Percentiles rank a stretch among this genome's conserved stretches.
These are phyloP conservation scores for Antheraea assamensis DNA, from an alignment of 2,888 invertebrate species.

Conservation along the genomic window DNA sequence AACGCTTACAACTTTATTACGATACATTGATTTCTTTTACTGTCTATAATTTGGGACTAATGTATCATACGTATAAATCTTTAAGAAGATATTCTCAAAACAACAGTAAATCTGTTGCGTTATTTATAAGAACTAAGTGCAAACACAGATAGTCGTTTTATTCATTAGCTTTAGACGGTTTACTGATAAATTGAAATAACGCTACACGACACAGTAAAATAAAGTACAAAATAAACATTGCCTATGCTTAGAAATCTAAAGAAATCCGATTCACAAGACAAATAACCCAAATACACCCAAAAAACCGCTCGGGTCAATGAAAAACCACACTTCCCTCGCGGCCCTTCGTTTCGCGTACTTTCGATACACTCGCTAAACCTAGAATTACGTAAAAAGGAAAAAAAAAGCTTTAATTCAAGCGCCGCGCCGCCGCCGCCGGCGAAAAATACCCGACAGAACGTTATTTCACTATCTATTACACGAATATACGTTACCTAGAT, in stretches of 20 bases:
- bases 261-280: not conserved
- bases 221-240: too few species aligned
- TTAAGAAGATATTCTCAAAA: too few species aligned
- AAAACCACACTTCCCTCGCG: constrained; percentile 6
- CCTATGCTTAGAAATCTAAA: not conserved
- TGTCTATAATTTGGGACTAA: too few species aligned
- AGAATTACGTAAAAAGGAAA: constrained; percentile 17
- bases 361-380: constrained; percentile 14
- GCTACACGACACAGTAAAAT: too few species aligned
- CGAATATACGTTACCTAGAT: constrained; percentile 11
- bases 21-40: too few species aligned
- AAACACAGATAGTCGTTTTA: too few species aligned
- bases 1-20: too few species aligned
- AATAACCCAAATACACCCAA: not conserved
- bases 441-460: constrained; percentile 17
- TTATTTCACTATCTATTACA: constrained; percentile 44
- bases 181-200: too few species aligned
- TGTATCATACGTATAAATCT: too few species aligned
- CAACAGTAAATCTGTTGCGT: too few species aligned
- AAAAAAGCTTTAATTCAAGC: constrained; percentile 2
- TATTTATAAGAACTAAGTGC: too few species aligned
- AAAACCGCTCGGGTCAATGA: not conserved
- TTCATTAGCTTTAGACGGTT: too few species aligned
- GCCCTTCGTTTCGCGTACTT: constrained; percentile 16
- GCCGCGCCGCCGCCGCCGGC: not conserved